Percentiles rank a stretch among this genome's conserved stretches.
These are phyloP conservation scores for Pseudococcus longispinus DNA, from an alignment of 2,888 invertebrate species.

Conservation along the genomic window DNA sequence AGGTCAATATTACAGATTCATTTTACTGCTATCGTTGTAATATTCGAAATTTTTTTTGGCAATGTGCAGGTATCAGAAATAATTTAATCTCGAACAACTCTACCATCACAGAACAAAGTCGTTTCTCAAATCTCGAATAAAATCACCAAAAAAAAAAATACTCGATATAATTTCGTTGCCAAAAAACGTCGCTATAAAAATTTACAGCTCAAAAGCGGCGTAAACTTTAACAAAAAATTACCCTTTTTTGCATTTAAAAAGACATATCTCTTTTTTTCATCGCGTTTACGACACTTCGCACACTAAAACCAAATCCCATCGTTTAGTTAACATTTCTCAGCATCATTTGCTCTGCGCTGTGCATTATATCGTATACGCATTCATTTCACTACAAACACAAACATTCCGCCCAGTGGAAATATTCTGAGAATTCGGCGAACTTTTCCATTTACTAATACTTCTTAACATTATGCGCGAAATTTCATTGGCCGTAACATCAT, in stretches of 20 bases:
- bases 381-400: neutral
- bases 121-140: neutral
- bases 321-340: neutral
- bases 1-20: neutral
- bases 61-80: neutral
- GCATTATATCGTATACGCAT: neutral
- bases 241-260: neutral
- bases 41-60: neutral
- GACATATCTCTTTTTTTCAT: neutral
- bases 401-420: neutral
- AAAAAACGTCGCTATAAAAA: neutral
- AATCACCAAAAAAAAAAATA: neutral
- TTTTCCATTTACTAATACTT: neutral
- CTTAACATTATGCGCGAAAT: neutral
- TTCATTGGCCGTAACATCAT: neutral
- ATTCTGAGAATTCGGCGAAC: neutral
- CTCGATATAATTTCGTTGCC: constrained; percentile 1
- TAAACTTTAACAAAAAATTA: neutral
- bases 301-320: neutral
- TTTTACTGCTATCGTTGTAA: neutral
- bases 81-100: neutral
- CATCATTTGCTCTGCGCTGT: neutral
- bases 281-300: neutral
- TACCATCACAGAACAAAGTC: neutral
- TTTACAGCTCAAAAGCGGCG: neutral